Conservation (phyloP, 1,140 invertebrate species). For the Nautilus pompilius region DNA sequence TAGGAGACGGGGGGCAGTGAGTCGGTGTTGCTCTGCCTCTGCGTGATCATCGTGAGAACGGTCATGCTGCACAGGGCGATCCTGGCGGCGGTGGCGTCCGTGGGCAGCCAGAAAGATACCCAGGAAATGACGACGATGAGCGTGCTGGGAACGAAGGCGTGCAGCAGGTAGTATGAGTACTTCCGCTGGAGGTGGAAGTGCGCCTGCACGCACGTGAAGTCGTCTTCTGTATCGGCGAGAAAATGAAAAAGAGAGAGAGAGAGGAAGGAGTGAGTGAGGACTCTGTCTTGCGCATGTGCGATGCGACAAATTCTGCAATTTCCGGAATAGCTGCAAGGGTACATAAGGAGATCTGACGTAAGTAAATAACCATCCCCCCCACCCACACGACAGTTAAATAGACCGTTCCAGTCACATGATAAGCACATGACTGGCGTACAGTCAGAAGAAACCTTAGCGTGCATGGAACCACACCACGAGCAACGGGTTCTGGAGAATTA, state of each 20-base stretch:
- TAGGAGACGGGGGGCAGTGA: conserved; percentile 57
- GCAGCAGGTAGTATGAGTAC: conserved; percentile 24
- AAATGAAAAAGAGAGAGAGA: background rate
- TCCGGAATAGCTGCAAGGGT: no score
- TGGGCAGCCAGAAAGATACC: conserved; percentile 74
- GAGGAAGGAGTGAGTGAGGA: background rate
- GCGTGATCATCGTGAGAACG: conserved; percentile 20
- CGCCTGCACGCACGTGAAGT: conserved; percentile 18
- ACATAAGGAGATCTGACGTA: no score
- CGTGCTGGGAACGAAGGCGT: conserved; percentile 22
- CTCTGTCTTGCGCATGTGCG: background rate
- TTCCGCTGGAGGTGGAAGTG: conserved; percentile 16
- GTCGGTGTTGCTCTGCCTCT: conserved; percentile 15
- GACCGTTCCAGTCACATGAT: no score
- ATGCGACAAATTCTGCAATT: no score
- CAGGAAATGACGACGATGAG: conserved; percentile 25
- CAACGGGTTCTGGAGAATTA: no score
- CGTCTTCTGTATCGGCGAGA: conserved; percentile 4
- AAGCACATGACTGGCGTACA: no score
- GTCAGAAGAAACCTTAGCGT: no score
- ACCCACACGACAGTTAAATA: no score
- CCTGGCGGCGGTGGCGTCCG: conserved; percentile 40
- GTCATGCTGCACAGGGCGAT: conserved; percentile 58
- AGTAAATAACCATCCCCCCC: no score
- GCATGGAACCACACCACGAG: no score